These are phyloP conservation scores for Lasioglossum malachurum DNA, from an alignment of 2,888 invertebrate species.

Conservation along the genomic window DNA sequence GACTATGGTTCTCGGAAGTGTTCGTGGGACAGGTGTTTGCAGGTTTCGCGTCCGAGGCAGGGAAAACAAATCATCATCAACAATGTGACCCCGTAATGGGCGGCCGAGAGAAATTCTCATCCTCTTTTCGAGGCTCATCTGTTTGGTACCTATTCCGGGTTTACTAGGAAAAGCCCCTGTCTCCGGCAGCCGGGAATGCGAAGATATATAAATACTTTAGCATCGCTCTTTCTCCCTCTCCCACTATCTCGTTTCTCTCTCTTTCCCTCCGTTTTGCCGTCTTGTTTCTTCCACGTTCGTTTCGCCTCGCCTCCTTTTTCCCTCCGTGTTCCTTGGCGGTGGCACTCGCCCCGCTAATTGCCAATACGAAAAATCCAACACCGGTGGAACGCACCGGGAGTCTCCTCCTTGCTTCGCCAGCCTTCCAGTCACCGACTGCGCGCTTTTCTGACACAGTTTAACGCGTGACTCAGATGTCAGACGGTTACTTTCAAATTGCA, in stretches of 20 bases:
- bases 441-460: slow-evolving; percentile 58
- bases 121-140: slow-evolving; percentile 59
- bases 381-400: slow-evolving; percentile 30
- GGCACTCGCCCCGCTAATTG: slow-evolving; percentile 67
- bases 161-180: slow-evolving; percentile 78
- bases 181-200: slow-evolving; percentile 67
- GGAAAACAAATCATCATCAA: slow-evolving; percentile 50
- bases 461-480: slow-evolving; percentile 46
- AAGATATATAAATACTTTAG: slow-evolving; percentile 71
- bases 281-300: slow-evolving; percentile 18
- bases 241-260: slow-evolving; percentile 20
- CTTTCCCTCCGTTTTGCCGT: slow-evolving; percentile 15
- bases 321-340: slow-evolving; percentile 20
- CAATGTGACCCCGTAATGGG: slow-evolving; percentile 33
- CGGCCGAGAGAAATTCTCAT: slow-evolving; percentile 27
- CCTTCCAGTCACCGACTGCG: slow-evolving; percentile 13
- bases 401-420: slow-evolving; percentile 29
- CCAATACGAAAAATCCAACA: slow-evolving; percentile 69
- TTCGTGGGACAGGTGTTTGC: slow-evolving; percentile 44
- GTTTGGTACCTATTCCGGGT: slow-evolving; percentile 78
- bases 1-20: slow-evolving; percentile 30
- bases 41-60: slow-evolving; percentile 26
- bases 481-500: slow-evolving; percentile 27
- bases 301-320: slow-evolving; percentile 24
- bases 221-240: slow-evolving; percentile 18